Evolutionary conservation across 2,113 vertebrate species (phyloP).

Genomic region (Caloenas nicobarica): DNA sequence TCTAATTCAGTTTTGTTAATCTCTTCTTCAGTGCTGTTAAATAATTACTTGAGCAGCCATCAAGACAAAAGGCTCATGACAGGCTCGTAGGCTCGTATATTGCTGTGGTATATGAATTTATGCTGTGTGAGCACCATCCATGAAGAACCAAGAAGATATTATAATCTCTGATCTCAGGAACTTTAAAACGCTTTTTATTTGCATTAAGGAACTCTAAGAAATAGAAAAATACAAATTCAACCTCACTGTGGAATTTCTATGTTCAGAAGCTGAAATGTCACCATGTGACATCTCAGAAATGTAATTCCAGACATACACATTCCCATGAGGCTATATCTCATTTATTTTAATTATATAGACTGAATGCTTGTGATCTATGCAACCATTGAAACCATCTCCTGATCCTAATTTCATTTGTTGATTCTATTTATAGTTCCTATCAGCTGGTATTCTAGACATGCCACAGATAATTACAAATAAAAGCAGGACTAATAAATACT

Average conservation of each 20-base stretch:
- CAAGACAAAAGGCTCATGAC: background rate
- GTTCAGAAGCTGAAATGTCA: background rate
- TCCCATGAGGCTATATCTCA: background rate
- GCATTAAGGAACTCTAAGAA: background rate
- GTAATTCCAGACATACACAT: background rate
- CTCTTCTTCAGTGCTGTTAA: slow-evolving; percentile 44
- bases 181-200: background rate
- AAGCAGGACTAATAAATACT: background rate
- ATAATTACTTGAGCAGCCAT: slow-evolving; percentile 33
- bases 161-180: background rate
- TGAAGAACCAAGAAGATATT: background rate
- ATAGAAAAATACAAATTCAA: background rate
- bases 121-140: background rate
- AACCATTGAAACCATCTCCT: background rate
- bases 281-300: background rate
- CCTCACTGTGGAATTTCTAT: background rate
- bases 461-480: background rate
- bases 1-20: slow-evolving; percentile 58
- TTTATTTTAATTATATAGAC: background rate
- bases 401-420: background rate
- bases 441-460: background rate
- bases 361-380: background rate
- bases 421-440: background rate
- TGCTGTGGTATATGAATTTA: background rate
- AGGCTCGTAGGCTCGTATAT: background rate